Base-by-base conservation (phyloP, 2,888 invertebrate species). In the Sceliomorpha sp. region DNA sequence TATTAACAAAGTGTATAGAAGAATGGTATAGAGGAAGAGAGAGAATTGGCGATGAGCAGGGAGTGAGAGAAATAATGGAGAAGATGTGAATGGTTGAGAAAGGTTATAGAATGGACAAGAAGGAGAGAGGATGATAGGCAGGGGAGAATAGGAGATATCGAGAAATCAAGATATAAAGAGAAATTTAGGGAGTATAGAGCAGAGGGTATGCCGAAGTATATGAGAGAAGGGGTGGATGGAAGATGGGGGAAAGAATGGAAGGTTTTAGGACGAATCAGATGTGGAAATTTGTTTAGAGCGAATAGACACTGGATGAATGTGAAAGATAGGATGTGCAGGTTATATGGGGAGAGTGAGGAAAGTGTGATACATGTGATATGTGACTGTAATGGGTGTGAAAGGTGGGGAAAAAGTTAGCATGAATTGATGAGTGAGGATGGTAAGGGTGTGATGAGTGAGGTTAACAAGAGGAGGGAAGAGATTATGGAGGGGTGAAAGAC, bases 71-170 rank as follows among this genome's bases (percentile, higher is more conserved):
- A 14, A 36, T 10, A 15, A 2, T 6, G 13, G 12, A 36, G n/a
- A 14, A 36, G n/a, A 2, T 36, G 36, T 36, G n/a, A n/a, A n/a
- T n/a, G n/a, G 36, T 36, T 8, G 13, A 36, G 7, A 13, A 32
- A 32, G 3, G 5, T 9, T 4, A 2, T 1, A 32, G 13, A 32
- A 12, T 3, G 2, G 12, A 32, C 6, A 12, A n/a, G 2, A 13
- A 13, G 32, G 32, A 5, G 10, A 32, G 10, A n/a, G 32, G 32
- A 12, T 12, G 7, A 32, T 6, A 1, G 1, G n/a, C 14, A 36
- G 12, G 36, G 15, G 1, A 36, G 36, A 36, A 8, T 9, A n/a
- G 3, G 1, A 4, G n/a, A 36, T 8, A 14, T 36, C 1, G n/a
- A 5, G 3, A 14, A 36, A 5, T 36, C 14, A 1, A 36, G 36